Percentiles rank a stretch among this genome's conserved stretches.
These are phyloP conservation scores for Caenorhabditis brenneri DNA, from an alignment of 1,140 invertebrate genomes.

Conservation along the genomic window DNA sequence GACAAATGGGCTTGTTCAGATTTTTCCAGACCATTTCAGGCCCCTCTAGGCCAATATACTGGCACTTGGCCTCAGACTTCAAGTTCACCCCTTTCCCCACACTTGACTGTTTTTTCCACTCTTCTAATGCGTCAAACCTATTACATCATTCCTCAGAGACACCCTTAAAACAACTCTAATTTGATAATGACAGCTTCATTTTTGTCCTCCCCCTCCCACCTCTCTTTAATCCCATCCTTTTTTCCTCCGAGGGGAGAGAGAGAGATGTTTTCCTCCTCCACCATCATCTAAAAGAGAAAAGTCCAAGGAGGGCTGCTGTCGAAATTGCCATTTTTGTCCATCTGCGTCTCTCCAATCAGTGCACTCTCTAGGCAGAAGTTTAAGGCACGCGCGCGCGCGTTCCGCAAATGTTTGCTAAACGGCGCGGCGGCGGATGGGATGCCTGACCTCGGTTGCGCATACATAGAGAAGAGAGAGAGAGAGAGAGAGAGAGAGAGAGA, in stretches of 20 bases:
- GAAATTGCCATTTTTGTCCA: conserved; percentile 35
- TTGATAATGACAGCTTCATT: conserved; percentile 42
- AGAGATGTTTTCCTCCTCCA: not conserved
- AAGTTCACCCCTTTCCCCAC: no score
- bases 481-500: not conserved
- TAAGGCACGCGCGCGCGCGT: conserved; percentile 41
- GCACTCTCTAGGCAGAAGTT: not conserved
- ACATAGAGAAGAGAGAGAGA: not conserved
- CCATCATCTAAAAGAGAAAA: no score
- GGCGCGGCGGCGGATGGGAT: not conserved
- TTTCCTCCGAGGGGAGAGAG: not conserved
- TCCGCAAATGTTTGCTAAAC: conserved; percentile 43
- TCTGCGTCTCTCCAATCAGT: conserved; percentile 31
- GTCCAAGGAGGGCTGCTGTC: not conserved
- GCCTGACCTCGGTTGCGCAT: conserved; percentile 35
- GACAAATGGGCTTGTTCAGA: no score
- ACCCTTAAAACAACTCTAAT: no score
- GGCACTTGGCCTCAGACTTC: no score
- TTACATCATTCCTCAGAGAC: no score
- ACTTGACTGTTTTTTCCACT: no score
- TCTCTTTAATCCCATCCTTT: not conserved
- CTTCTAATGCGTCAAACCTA: no score
- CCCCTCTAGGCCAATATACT: no score
- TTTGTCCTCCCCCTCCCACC: not conserved
- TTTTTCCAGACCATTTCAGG: no score